Evolutionary conservation across 2,113 vertebrate genomes (phyloP).

Genomic region (Donacobius atricapilla): DNA sequence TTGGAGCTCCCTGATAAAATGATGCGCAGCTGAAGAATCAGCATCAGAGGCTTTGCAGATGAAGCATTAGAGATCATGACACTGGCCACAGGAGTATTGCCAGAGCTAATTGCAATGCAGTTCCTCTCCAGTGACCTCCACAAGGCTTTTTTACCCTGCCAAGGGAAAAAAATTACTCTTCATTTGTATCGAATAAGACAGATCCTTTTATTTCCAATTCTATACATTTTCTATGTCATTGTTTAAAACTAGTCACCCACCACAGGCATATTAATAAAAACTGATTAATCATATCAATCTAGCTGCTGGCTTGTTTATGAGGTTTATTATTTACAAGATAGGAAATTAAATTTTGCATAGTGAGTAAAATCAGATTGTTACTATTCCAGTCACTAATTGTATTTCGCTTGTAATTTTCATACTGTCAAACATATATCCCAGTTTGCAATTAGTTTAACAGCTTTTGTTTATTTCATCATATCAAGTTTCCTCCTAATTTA

Average conservation of each 20-base stretch:
- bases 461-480: slow-evolving; percentile 11
- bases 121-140: background rate
- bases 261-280: background rate
- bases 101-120: background rate
- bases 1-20: background rate
- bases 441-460: background rate
- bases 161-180: background rate
- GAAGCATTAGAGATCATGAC: background rate
- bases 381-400: slow-evolving; percentile 13
- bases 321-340: background rate
- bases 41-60: background rate
- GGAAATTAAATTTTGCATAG: background rate
- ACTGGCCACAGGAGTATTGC: background rate
- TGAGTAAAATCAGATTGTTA: slow-evolving; percentile 3
- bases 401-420: background rate
- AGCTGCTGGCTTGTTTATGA: background rate
- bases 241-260: background rate
- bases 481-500: background rate
- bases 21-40: background rate
- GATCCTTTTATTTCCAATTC: background rate
- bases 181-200: background rate
- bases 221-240: background rate
- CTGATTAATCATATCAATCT: background rate
- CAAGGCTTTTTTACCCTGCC: background rate
- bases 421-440: background rate